These are phyloP conservation scores for Apostichopus japonicus DNA, from an alignment of 35 echinoderm and acorn worm species.

Conservation along the genomic window DNA sequence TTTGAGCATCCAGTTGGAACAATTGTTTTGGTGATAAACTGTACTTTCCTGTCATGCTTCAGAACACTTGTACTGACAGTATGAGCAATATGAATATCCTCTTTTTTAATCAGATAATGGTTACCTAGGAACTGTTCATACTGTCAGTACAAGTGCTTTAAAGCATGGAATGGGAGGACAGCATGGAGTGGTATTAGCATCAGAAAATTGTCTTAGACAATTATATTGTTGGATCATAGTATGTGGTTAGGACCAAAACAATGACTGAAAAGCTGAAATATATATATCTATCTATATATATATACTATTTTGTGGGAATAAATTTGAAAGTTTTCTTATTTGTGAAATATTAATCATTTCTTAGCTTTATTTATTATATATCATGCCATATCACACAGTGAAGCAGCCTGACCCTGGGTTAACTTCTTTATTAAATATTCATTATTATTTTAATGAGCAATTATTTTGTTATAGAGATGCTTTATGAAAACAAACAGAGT, in stretches of 20 bases:
- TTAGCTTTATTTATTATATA: background rate
- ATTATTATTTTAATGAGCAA: background rate
- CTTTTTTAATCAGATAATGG: background rate
- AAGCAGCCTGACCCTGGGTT: background rate
- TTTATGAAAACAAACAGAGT: background rate
- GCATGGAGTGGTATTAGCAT: too few species aligned
- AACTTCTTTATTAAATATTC: background rate
- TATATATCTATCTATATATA: background rate
- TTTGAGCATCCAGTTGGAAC: background rate
- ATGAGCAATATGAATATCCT: background rate
- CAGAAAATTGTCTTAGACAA: too few species aligned
- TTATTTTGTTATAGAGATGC: conserved; percentile 20
- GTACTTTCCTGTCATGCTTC: too few species aligned
- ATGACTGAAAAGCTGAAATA: background rate
- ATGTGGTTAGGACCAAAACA: conserved; percentile 1
- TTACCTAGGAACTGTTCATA: background rate
- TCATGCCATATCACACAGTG: background rate
- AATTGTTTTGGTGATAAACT: too few species aligned
- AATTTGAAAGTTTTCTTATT: background rate
- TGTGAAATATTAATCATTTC: too few species aligned
- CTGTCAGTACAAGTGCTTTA: too few species aligned
- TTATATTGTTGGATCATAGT: too few species aligned
- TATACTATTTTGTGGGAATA: background rate
- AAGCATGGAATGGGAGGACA: too few species aligned
- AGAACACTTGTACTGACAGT: too few species aligned